phyloP scores from a whole-genome alignment of 2,888 invertebrate species.

The Esperia sulphurella region DNA sequence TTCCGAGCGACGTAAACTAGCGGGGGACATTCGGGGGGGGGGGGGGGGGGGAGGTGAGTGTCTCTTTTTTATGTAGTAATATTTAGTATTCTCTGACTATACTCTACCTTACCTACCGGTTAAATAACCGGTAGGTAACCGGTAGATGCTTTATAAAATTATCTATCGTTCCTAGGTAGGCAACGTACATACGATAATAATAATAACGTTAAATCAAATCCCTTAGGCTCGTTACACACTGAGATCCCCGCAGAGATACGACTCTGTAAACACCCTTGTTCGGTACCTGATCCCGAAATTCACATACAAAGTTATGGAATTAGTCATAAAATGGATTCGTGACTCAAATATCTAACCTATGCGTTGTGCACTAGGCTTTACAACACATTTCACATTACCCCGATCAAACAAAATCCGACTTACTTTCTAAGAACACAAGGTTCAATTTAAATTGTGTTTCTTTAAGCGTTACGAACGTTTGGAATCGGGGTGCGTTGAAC shows the following conservation, averaged over 20 bases:
- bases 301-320: constrained; percentile 80
- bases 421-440: constrained; percentile 15
- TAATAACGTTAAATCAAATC: constrained; percentile 58
- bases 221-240: constrained; percentile 43
- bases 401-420: constrained; percentile 16
- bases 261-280: constrained; percentile 61
- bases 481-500: constrained; percentile 26
- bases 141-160: too few species aligned
- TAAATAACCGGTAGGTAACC: too few species aligned
- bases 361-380: constrained; percentile 32
- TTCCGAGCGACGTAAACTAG: too few species aligned
- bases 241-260: constrained; percentile 58
- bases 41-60: too few species aligned
- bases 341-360: constrained; percentile 78
- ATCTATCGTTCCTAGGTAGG: too few species aligned
- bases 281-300: constrained; percentile 66
- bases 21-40: too few species aligned
- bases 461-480: constrained; percentile 20
- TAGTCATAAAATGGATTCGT: constrained; percentile 79
- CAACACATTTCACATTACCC: background rate
- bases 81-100: too few species aligned
- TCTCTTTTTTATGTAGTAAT: too few species aligned
- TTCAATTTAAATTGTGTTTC: constrained; percentile 8
- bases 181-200: constrained; percentile 26
- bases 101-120: too few species aligned